Percentiles rank a stretch among this genome's conserved stretches.
Conservation (phyloP, 2,113 vertebrate species). For the Synodontis membranacea region DNA sequence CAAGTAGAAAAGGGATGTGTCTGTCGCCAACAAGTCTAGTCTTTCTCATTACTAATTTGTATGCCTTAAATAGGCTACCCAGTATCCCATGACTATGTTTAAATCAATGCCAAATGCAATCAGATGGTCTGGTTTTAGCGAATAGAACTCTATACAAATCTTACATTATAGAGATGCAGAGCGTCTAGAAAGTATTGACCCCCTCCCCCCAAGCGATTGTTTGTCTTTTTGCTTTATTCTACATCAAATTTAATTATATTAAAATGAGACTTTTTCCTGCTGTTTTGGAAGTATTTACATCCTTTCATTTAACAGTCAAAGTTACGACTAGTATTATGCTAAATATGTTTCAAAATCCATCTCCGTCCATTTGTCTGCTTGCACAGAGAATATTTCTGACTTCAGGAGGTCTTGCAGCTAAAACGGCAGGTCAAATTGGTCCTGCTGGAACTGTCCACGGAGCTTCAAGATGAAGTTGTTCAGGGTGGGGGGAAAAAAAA, state of each 20-base stretch:
- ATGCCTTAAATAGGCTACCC: not conserved
- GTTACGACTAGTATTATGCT: not conserved
- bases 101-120: not conserved
- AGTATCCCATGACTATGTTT: not conserved
- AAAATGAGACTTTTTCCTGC: not conserved
- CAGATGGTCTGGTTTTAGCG: not conserved
- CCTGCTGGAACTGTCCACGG: not conserved
- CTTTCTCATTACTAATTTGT: not conserved
- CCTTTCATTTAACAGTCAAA: not conserved
- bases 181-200: not conserved
- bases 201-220: not conserved
- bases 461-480: not conserved
- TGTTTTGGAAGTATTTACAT: not conserved
- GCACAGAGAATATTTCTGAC: not conserved
- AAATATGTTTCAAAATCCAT: not conserved
- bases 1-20: not conserved
- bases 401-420: not conserved
- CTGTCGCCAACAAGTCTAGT: conserved; percentile 2
- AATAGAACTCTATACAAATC: too few relatives aligned
- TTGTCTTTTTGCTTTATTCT: not conserved
- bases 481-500: not conserved
- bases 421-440: not conserved
- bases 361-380: not conserved
- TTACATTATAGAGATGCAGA: not conserved
- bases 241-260: not conserved